phyloP scores from a whole-genome alignment of 2,888 invertebrate genomes.

The Nemotelus nigrinus region DNA sequence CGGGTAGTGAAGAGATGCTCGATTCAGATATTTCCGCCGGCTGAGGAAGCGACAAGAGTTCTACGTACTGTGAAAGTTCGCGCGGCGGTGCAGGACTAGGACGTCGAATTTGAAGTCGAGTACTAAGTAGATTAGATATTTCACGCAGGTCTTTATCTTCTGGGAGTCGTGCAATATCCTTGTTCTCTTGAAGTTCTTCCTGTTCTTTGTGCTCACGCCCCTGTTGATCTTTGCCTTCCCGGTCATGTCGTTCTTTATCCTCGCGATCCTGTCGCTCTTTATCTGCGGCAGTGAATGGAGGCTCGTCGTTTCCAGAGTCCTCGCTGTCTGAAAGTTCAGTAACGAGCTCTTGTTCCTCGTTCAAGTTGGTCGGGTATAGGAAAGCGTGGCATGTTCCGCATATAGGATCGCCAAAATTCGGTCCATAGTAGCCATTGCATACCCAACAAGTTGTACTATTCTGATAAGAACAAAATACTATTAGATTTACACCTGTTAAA shows the following conservation, averaged over 20 bases:
- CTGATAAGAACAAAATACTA: conserved; percentile 52
- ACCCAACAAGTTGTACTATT: conserved; percentile 72
- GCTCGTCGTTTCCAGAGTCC: conserved; percentile 95
- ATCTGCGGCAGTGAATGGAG: conserved; percentile 63
- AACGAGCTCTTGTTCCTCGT: conserved; percentile 59
- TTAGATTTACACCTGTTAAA: neutral
- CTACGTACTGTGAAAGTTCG: conserved; percentile 60
- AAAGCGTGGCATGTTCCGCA: conserved; percentile 93
- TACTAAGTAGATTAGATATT: conserved; percentile 52
- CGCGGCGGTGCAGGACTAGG: conserved; percentile 57
- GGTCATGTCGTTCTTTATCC: conserved; percentile 53
- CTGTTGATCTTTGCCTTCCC: neutral
- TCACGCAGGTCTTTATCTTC: conserved; percentile 49
- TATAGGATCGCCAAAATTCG: conserved; percentile 89
- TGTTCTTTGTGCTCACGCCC: neutral
- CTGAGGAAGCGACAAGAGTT: conserved; percentile 59
- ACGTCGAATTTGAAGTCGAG: conserved; percentile 57
- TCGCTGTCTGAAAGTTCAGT: conserved; percentile 69
- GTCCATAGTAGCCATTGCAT: conserved; percentile 93
- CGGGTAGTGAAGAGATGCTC: conserved; percentile 58
- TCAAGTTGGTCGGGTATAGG: conserved; percentile 78
- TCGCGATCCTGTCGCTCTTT: conserved; percentile 57
- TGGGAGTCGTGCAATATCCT: neutral
- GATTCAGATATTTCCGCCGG: conserved; percentile 52
- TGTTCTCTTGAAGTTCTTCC: neutral